Conservation (phyloP, 2,888 invertebrate species). For the Cremastinae sp. region DNA sequence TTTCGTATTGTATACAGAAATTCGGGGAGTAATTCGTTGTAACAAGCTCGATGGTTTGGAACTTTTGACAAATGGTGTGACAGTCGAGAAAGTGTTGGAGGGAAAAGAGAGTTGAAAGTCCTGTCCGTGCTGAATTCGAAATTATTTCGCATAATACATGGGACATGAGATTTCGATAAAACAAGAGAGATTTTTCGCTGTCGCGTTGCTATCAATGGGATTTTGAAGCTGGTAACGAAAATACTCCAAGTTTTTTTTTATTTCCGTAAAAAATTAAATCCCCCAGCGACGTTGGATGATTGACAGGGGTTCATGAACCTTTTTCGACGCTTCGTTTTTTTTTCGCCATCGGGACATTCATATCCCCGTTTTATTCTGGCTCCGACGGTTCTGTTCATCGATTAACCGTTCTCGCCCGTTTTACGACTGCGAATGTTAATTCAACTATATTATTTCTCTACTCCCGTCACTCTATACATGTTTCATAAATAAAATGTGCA, state of each 20-base stretch:
- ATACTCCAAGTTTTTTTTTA: neutral
- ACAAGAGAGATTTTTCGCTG: constrained; percentile 1
- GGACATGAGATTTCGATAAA: constrained; percentile 8
- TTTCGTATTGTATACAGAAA: too few relatives aligned
- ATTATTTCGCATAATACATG: constrained; percentile 1
- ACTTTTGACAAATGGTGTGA: too few relatives aligned
- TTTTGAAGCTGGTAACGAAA: constrained; percentile 15
- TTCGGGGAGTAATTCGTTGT: too few relatives aligned
- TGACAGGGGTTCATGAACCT: constrained; percentile 29
- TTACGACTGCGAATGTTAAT: constrained; percentile 62
- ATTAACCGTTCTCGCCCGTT: constrained; percentile 34
- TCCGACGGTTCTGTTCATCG: constrained; percentile 2
- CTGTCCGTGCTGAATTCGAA: too few relatives aligned
- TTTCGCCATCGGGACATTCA: neutral
- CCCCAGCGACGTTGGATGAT: constrained; percentile 20
- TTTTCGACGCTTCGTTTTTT: constrained; percentile 23
- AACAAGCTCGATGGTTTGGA: too few relatives aligned
- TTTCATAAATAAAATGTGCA: too few relatives aligned
- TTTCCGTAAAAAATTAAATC: constrained; percentile 32
- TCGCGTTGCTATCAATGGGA: constrained; percentile 10
- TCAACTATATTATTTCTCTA: constrained; percentile 55
- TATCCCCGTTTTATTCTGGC: neutral
- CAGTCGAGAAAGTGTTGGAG: too few relatives aligned
- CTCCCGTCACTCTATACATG: constrained; percentile 63
- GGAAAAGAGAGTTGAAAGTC: too few relatives aligned